Percentiles rank a stretch among this genome's conserved stretches.
These are phyloP conservation scores for Amiota communis DNA, from an alignment of 2,888 invertebrate species.

Conservation along the genomic window DNA sequence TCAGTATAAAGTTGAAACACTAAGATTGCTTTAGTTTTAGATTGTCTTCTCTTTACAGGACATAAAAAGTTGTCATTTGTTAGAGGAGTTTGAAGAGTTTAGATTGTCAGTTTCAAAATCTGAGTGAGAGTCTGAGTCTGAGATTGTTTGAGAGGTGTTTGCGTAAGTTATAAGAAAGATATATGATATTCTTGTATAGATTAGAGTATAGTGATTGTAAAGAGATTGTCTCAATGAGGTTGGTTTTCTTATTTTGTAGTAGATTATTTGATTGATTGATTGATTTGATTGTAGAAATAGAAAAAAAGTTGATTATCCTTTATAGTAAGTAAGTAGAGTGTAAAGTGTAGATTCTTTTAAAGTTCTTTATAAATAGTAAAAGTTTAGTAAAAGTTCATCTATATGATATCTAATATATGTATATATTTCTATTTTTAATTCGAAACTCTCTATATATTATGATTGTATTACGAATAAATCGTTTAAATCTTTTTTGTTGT, in stretches of 20 bases:
- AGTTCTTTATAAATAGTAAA: slow-evolving; percentile 22
- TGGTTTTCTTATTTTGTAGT: not conserved
- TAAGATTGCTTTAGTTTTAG: not conserved
- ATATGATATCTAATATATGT: slow-evolving; percentile 41
- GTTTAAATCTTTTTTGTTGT: slow-evolving; percentile 28
- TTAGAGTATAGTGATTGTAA: too few species aligned
- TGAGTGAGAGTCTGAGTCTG: too few species aligned
- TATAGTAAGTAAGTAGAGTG: slow-evolving; percentile 31
- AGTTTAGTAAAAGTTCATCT: slow-evolving; percentile 1
- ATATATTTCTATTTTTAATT: slow-evolving; percentile 40
- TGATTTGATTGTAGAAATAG: slow-evolving; percentile 53
- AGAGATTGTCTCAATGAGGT: too few species aligned
- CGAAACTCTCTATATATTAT: slow-evolving; percentile 10
- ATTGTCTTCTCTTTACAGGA: not conserved
- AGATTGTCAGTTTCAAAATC: too few species aligned
- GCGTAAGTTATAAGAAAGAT: too few species aligned
- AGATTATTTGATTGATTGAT: slow-evolving; percentile 48
- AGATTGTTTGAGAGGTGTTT: too few species aligned
- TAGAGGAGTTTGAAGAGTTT: too few species aligned
- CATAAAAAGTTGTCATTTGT: too few species aligned
- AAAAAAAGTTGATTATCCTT: slow-evolving; percentile 23
- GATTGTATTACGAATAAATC: too few species aligned
- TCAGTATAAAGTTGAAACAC: slow-evolving; percentile 33
- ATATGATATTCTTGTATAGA: too few species aligned
- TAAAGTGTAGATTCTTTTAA: slow-evolving; percentile 1